Evolutionary conservation across 2,113 vertebrate genomes (phyloP).

Genomic region (Equus quagga): DNA sequence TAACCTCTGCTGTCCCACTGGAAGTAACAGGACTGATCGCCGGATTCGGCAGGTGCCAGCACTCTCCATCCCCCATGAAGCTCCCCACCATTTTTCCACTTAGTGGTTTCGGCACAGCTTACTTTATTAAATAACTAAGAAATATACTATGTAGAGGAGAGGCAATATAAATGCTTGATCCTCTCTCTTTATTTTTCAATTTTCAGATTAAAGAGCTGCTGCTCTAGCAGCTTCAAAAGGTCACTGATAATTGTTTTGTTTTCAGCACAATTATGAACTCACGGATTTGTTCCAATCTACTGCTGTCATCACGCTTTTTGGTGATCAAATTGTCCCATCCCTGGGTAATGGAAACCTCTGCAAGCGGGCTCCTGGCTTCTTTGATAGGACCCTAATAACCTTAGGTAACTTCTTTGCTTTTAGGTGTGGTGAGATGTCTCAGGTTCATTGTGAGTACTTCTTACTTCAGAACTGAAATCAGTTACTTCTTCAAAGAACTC

Average conservation of each 20-base stretch:
- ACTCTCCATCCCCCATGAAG: too few relatives aligned
- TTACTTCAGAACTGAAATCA: background rate
- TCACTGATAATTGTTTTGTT: background rate
- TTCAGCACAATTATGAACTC: background rate
- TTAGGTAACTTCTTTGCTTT: background rate
- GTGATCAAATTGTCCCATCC: background rate
- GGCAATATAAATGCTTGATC: background rate
- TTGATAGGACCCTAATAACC: background rate
- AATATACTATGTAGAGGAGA: background rate
- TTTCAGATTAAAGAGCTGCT: background rate
- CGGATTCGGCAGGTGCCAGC: background rate
- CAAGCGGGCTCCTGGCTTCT: background rate
- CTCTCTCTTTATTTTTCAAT: background rate
- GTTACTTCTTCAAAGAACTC: background rate
- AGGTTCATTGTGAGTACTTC: background rate
- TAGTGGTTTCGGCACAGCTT: background rate
- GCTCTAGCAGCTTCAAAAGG: background rate
- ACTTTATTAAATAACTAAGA: background rate
- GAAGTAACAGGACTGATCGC: rapidly evolving
- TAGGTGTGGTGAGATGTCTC: background rate
- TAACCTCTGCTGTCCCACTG: too few relatives aligned
- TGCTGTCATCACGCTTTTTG: background rate
- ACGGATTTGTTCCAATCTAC: background rate
- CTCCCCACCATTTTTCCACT: background rate
- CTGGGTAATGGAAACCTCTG: background rate